phyloP scores from a whole-genome alignment of 2,888 invertebrate species.

The Isotomurus palustris region DNA sequence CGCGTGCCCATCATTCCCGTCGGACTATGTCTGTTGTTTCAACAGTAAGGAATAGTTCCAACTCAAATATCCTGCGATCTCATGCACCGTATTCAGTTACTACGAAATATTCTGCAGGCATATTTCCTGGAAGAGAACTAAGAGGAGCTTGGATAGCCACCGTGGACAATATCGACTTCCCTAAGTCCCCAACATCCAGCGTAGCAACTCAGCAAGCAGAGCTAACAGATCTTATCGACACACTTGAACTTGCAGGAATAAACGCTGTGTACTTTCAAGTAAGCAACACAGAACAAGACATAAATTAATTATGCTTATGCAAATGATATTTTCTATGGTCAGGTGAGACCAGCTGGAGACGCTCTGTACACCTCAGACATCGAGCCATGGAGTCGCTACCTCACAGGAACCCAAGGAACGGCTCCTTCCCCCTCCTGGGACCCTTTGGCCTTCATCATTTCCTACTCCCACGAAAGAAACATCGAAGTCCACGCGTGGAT shows the following conservation, averaged over 20 bases:
- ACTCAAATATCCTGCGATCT: no score
- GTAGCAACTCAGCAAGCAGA: slow-evolving; percentile 24
- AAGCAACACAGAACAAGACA: background rate
- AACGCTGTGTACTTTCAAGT: slow-evolving; percentile 42
- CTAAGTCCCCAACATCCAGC: slow-evolving; percentile 21
- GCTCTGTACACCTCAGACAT: slow-evolving; percentile 34
- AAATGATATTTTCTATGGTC: background rate
- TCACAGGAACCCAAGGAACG: slow-evolving; percentile 34
- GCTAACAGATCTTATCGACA: slow-evolving; percentile 24
- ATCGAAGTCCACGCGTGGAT: slow-evolving; percentile 44
- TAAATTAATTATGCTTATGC: background rate
- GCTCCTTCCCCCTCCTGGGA: slow-evolving; percentile 36
- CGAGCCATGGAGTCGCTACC: slow-evolving; percentile 40
- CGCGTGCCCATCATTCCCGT: slow-evolving; percentile 25
- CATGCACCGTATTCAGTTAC: no score
- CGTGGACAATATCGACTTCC: slow-evolving; percentile 41
- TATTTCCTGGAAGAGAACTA: slow-evolving; percentile 35
- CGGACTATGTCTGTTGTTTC: slow-evolving; percentile 32
- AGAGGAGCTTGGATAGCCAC: slow-evolving; percentile 41
- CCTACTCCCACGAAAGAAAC: slow-evolving; percentile 27
- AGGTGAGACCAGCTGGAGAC: slow-evolving; percentile 40
- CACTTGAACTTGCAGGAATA: slow-evolving; percentile 23
- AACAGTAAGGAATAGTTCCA: slow-evolving; percentile 12
- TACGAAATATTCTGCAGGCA: slow-evolving; percentile 16
- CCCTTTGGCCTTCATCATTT: slow-evolving; percentile 34